Conservation (phyloP, 2,797 vertebrate species). For the Lepus oiostolus region DNA sequence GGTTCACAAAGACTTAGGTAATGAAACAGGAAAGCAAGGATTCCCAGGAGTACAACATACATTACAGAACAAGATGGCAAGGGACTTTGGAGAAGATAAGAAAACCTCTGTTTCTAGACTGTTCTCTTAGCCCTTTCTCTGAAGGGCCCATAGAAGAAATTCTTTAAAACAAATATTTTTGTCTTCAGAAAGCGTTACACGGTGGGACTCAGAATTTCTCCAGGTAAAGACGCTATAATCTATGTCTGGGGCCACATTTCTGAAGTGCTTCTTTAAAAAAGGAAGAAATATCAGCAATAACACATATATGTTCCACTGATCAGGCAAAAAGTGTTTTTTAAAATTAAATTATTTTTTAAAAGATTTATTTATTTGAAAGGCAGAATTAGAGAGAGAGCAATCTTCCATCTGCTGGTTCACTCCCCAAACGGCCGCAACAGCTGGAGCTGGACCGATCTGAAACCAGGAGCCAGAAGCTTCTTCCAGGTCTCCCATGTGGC, state of each 20-base stretch:
- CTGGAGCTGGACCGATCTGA: no score
- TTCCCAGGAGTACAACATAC: conserved; percentile 9
- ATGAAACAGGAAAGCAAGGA: conserved; percentile 2
- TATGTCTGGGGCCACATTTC: not conserved
- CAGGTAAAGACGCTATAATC: not conserved
- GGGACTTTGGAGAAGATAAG: not conserved
- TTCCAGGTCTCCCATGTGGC: no score
- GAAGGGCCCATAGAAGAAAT: conserved; percentile 8
- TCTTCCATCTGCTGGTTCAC: no score
- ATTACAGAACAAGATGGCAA: conserved; percentile 9
- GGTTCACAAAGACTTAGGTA: conserved; percentile 19
- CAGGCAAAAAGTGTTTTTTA: not conserved
- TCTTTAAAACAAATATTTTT: conserved; percentile 39
- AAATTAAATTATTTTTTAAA: no score
- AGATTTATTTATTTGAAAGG: no score
- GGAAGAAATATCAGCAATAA: conserved; percentile 21
- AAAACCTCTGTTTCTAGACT: not conserved
- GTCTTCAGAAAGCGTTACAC: conserved; percentile 7
- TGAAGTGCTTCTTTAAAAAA: conserved; percentile 38
- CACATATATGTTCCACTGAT: not conserved
- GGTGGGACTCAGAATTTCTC: conserved; percentile 1
- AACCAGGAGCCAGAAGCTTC: no score
- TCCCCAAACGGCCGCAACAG: no score
- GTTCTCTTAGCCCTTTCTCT: not conserved
- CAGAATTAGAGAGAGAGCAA: no score